Evolutionary conservation across 92 coral and sea anemone genomes (phyloP).

Genomic region (Scolanthus callimorphus): DNA sequence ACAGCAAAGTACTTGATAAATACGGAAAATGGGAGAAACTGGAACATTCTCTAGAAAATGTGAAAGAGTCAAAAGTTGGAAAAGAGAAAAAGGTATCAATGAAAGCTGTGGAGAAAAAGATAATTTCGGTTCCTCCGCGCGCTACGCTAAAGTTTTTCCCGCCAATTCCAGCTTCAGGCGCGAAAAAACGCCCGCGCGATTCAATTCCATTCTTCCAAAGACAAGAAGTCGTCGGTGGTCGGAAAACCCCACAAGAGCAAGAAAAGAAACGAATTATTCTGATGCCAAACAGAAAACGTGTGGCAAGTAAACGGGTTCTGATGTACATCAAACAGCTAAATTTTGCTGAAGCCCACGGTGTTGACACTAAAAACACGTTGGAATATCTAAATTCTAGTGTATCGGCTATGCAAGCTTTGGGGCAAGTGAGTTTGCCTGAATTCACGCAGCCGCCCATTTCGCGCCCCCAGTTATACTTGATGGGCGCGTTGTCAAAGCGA

Average conservation of each 20-base stretch:
- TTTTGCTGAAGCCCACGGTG: conserved; percentile 46
- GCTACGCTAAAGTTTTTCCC: conserved; percentile 54
- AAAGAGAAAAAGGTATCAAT: not conserved
- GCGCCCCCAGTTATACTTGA: conserved; percentile 46
- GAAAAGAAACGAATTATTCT: conserved; percentile 13
- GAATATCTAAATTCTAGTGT: conserved; percentile 12
- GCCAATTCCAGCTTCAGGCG: conserved; percentile 57
- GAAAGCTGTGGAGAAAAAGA: not conserved
- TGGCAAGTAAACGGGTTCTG: conserved; percentile 39
- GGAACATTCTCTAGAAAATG: not conserved
- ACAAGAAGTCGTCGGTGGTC: not conserved
- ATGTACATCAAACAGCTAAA: conserved; percentile 57
- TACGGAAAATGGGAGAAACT: conserved; percentile 7
- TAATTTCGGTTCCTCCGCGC: not conserved
- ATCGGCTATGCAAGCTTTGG: conserved; percentile 28
- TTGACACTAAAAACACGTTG: conserved; percentile 38
- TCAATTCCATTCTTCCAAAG: not conserved
- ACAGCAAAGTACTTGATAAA: not conserved
- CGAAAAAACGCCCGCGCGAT: conserved; percentile 55
- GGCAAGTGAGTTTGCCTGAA: conserved; percentile 1
- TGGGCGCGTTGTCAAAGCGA: conserved; percentile 68
- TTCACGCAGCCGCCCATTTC: conserved; percentile 15
- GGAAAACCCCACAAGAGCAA: not conserved
- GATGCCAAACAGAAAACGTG: conserved; percentile 56
- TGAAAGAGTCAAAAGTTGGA: not conserved